Conservation (phyloP, 64 coral and sea anemone species). For the Pocillopora verrucosa region DNA sequence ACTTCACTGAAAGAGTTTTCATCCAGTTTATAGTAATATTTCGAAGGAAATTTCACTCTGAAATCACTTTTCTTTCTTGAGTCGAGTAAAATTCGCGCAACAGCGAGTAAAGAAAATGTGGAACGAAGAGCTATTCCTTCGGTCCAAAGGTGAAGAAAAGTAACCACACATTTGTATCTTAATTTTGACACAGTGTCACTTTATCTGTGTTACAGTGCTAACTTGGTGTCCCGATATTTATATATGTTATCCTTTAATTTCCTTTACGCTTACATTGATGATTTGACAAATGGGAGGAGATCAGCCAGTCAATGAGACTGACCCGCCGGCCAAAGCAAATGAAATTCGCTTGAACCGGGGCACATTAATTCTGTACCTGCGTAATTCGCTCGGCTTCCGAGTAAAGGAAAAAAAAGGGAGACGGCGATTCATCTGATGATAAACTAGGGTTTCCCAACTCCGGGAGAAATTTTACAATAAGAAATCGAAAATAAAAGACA, state of each 20-base stretch:
- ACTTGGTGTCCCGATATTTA: background rate
- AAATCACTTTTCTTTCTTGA: background rate
- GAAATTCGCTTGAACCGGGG: background rate
- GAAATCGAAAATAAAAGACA: background rate
- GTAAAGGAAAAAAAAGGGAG: too few species aligned
- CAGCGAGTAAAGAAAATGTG: background rate
- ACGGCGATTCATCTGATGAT: too few species aligned
- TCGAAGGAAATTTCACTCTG: background rate
- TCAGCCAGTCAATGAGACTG: background rate
- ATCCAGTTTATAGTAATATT: background rate
- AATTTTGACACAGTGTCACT: constrained; percentile 16
- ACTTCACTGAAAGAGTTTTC: background rate
- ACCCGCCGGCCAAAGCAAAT: background rate
- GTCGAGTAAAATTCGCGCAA: background rate
- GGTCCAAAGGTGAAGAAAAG: background rate
- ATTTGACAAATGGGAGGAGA: background rate
- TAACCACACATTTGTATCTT: background rate
- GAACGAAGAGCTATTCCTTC: background rate
- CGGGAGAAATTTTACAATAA: too few species aligned
- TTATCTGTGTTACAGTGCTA: background rate
- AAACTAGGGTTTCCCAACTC: too few species aligned
- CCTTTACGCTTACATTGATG: constrained; percentile 26
- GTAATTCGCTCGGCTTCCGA: background rate
- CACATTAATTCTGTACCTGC: background rate
- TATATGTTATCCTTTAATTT: constrained; percentile 7